phyloP scores from a whole-genome alignment of 2,888 invertebrate genomes.

The Eupelmus urozonus region DNA sequence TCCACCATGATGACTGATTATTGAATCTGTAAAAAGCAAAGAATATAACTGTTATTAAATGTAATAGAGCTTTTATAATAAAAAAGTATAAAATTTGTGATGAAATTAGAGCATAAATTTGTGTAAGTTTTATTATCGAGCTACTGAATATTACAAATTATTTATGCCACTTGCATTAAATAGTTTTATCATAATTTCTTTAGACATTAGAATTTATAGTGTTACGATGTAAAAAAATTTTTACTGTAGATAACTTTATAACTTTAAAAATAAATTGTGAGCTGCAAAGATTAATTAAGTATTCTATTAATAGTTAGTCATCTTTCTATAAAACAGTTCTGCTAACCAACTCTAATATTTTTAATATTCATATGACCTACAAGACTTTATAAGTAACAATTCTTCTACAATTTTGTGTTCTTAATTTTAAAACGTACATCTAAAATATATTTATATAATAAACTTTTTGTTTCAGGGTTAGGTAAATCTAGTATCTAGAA shows the following conservation, averaged over 20 bases:
- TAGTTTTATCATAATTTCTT: too few species aligned
- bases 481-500: constrained; percentile 6
- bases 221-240: too few species aligned
- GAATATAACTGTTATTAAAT: background rate
- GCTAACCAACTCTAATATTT: constrained; percentile 1
- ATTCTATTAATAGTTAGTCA: constrained; percentile 39
- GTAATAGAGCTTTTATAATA: too few species aligned
- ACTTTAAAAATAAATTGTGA: constrained; percentile 24
- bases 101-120: too few species aligned
- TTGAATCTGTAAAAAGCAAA: constrained; percentile 36
- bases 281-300: constrained; percentile 20
- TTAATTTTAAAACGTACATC: too few species aligned
- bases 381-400: too few species aligned
- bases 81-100: too few species aligned
- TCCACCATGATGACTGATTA: constrained; percentile 68
- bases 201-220: too few species aligned
- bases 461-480: constrained; percentile 28
- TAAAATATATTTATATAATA: constrained; percentile 37
- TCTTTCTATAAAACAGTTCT: constrained; percentile 15
- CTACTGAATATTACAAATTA: background rate
- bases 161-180: too few species aligned
- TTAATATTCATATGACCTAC: too few species aligned
- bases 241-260: background rate
- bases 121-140: too few species aligned
- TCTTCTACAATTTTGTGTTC: too few species aligned